Conservation (phyloP, 2,888 invertebrate genomes). For the Argyra leucocephala region DNA sequence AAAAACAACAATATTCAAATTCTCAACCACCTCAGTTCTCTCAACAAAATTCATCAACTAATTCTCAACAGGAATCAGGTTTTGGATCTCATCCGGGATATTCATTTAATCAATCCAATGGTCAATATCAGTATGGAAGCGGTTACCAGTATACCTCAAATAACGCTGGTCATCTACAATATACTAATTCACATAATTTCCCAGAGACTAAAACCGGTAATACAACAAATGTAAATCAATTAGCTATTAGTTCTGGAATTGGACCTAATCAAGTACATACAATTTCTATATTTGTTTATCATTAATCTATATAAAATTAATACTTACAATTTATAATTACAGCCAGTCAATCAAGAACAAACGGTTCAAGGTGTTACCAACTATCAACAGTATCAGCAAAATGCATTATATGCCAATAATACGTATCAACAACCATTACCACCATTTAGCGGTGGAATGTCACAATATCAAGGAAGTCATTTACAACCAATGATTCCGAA, state of each 20-base stretch:
- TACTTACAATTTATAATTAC: background rate
- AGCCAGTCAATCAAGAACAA: background rate
- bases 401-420: background rate
- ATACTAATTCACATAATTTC: constrained; percentile 29
- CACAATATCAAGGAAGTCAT: constrained; percentile 16
- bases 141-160: constrained; percentile 47
- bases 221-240: constrained; percentile 17
- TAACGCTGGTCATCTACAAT: constrained; percentile 31
- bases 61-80: background rate
- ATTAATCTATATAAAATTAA: background rate
- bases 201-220: constrained; percentile 21
- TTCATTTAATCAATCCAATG: constrained; percentile 48
- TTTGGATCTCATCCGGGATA: constrained; percentile 50
- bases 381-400: background rate
- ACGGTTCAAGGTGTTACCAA: background rate
- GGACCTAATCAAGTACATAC: constrained; percentile 14
- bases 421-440: background rate
- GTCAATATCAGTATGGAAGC: constrained; percentile 53
- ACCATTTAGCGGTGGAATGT: background rate
- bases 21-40: constrained; percentile 16
- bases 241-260: constrained; percentile 14
- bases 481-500: constrained; percentile 13
- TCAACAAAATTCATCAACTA: constrained; percentile 11
- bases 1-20: constrained; percentile 15
- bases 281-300: no score